A percentile compares a stretch with the other conserved stretches of the same genome.
phyloP scores from a whole-genome alignment of 2,113 vertebrate species.

The Ophthalmolycus amberensis region DNA sequence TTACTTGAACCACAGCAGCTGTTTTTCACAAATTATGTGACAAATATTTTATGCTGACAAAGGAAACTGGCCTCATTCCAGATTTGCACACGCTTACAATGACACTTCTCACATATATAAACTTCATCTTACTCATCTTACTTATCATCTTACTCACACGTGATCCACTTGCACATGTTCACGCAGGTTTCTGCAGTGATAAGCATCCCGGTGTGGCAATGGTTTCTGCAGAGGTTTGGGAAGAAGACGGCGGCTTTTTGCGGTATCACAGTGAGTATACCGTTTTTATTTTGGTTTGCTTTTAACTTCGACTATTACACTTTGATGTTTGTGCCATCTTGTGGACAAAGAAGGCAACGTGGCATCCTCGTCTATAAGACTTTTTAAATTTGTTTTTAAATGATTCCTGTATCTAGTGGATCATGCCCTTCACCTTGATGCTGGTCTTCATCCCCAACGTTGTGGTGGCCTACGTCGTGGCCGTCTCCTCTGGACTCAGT shows the following conservation, averaged over 20 bases:
- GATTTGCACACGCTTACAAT: neutral
- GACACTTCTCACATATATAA: neutral
- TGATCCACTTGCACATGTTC: neutral
- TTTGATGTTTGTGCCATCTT: constrained; percentile 46
- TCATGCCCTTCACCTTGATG: constrained; percentile 93
- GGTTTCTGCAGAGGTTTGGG: constrained; percentile 92
- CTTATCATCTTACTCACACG: neutral
- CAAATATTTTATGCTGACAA: neutral
- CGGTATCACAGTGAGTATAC: constrained; percentile 90
- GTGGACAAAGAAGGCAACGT: constrained; percentile 34
- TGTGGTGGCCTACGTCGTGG: constrained; percentile 90
- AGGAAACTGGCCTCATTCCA: neutral
- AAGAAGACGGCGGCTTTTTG: constrained; percentile 92
- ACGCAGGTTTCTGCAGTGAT: constrained; percentile 90
- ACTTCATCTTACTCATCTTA: no score
- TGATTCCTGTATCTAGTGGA: constrained; percentile 82
- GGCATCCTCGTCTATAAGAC: neutral
- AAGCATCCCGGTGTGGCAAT: constrained; percentile 95
- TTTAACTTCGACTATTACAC: rapidly evolving
- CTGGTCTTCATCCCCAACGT: constrained; percentile 90
- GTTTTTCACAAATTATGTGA: neutral
- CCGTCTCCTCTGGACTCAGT: constrained; percentile 92
- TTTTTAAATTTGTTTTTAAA: neutral
- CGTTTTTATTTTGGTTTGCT: constrained; percentile 32
- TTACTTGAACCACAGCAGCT: neutral